Evolutionary conservation across 2,797 vertebrate species (phyloP).

Genomic region (Zenarchopterus dispar): DNA sequence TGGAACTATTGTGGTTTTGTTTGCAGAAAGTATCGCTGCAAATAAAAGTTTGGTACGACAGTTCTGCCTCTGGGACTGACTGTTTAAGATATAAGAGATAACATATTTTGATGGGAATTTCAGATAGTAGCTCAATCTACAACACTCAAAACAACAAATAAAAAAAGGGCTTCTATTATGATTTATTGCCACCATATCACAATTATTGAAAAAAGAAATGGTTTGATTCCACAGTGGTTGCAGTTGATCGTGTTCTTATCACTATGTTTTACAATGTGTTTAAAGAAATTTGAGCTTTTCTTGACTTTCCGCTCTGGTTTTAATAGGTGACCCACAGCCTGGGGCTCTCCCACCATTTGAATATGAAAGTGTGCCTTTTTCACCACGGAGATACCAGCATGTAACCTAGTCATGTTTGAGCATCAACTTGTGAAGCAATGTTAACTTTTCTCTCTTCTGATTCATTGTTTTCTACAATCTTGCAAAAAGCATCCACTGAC

Average conservation of each 20-base stretch:
- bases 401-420: too few species aligned
- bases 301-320: neutral
- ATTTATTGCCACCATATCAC: too few species aligned
- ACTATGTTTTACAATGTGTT: neutral
- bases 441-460: too few species aligned
- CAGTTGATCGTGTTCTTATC: too few species aligned
- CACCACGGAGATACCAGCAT: too few species aligned
- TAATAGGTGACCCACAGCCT: neutral
- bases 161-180: neutral
- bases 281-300: neutral
- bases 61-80: neutral
- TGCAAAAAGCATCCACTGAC: too few species aligned
- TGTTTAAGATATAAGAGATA: constrained; percentile 11
- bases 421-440: too few species aligned
- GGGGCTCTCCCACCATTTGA: neutral
- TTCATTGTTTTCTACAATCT: too few species aligned
- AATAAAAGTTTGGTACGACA: neutral
- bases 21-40: neutral
- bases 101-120: constrained; percentile 4
- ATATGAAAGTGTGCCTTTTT: too few species aligned
- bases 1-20: neutral
- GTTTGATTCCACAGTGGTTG: neutral
- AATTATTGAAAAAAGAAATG: too few species aligned
- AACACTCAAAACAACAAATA: neutral
- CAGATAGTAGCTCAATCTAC: neutral